These are phyloP conservation scores for Trachelus tabidus DNA, from an alignment of 2,888 invertebrate genomes.

Conservation along the genomic window DNA sequence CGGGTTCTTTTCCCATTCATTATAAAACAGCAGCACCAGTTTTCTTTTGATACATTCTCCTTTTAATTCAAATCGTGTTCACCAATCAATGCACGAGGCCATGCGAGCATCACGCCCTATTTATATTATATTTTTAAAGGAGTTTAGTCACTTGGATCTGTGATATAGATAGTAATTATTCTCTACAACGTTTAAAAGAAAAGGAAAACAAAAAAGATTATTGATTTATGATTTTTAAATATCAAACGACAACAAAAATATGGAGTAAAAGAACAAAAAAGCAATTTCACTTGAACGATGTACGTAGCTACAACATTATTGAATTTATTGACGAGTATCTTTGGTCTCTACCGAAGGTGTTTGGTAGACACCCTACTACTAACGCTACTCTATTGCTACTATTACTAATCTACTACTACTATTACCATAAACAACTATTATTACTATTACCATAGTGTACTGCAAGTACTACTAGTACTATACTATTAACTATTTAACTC, in stretches of 20 bases:
- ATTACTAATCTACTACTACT: conserved; percentile 24
- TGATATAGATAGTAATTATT: conserved; percentile 67
- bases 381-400: conserved; percentile 22
- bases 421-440: conserved; percentile 30
- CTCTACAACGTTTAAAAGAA: conserved; percentile 57
- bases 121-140: conserved; percentile 66
- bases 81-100: conserved; percentile 31
- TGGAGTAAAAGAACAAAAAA: conserved; percentile 31
- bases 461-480: conserved; percentile 25
- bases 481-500: conserved; percentile 16
- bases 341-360: conserved; percentile 53
- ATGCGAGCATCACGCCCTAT: conserved; percentile 57
- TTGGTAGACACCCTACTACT: conserved; percentile 57
- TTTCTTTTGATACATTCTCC: conserved; percentile 48
- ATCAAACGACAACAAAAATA: conserved; percentile 31
- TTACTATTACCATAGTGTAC: conserved; percentile 13
- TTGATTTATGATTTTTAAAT: conserved; percentile 31
- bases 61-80: conserved; percentile 41
- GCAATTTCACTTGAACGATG: conserved; percentile 56
- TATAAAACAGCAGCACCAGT: conserved; percentile 11
- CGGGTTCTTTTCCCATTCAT: conserved; percentile 18
- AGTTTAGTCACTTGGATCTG: conserved; percentile 67
- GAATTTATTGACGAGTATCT: conserved; percentile 22
- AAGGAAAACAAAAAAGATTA: conserved; percentile 29
- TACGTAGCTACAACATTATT: conserved; percentile 36